Evolutionary conservation across 1,140 invertebrate genomes (phyloP), one percentile per base, ranked within the genome.

Genomic region (Eurosta solidaginis): DNA sequence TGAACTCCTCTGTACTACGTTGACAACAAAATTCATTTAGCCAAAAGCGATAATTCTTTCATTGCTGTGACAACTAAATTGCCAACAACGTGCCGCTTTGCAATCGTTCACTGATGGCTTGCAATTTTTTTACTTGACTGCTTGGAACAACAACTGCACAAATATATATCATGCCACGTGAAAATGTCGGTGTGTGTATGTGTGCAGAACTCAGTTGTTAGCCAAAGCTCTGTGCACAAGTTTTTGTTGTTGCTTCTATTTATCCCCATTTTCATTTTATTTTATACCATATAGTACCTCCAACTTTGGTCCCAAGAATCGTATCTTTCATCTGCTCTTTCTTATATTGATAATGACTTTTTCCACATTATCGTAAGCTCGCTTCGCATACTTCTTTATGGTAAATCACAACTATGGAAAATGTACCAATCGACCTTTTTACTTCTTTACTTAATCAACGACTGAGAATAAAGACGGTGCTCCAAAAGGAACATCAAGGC

Each of bases 1-100:
- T 49, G 47, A 75, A 42, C 44, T n/a, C n/a, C n/a, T n/a, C n/a
- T n/a, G n/a, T n/a, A n/a, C n/a, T n/a, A 45, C 75, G 74, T 75
- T 75, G 47, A 45, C 74, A 75, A 75, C 42, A 47, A 75, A 75
- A 47, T 45, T 50, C 74, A 75, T 75, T 47, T 75, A 47, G 74
- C 74, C 74, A 75, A 75, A 75, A 75, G 42, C 47, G 74, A 47
- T 75, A 75, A 75, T 47, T 75, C 74, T 50, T 75, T 42, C 42
- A 10, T 27, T 75, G 74, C 74, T 75, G 74, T 45, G 74, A 75
- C 74, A 75, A 50, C 42, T 50, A 75, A 50, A 75, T 50, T 47
- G 59, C 29, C 52, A 78, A 78, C 74, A 54, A 52, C 77, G 47
- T 47, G 59, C 59, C 59, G 33, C 59, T 68, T 22, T 36, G 59